A percentile compares a stretch with the other conserved stretches of the same genome.
Conservation (phyloP, 2,113 vertebrate species). For the Connochaetes taurinus region DNA sequence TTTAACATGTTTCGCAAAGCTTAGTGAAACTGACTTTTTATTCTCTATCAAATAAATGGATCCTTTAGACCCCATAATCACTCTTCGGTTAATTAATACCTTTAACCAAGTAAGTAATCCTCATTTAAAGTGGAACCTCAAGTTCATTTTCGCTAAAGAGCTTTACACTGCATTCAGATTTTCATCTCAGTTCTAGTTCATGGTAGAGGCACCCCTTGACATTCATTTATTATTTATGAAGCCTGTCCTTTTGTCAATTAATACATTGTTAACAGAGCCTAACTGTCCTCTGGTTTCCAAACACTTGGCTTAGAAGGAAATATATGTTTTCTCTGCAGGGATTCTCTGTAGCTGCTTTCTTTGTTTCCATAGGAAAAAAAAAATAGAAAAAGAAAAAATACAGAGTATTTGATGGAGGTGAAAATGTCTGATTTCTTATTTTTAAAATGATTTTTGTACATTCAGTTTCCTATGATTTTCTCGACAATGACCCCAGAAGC, state of each 20-base stretch:
- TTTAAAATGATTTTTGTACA: background rate
- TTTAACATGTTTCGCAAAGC: background rate
- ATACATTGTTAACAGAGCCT: background rate
- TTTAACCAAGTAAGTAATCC: constrained; percentile 21
- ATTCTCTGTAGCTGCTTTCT: background rate
- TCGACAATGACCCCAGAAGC: background rate
- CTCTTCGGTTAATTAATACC: constrained; percentile 29
- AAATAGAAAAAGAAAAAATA: background rate
- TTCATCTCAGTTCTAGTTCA: background rate
- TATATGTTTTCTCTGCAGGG: background rate
- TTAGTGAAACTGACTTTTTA: background rate
- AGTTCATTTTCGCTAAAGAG: constrained; percentile 21
- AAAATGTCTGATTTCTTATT: background rate
- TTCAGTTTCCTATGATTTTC: background rate
- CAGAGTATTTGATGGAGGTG: background rate
- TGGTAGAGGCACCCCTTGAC: constrained; percentile 22
- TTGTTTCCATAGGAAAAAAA: constrained; percentile 17
- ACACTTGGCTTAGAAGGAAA: background rate
- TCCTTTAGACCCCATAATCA: background rate
- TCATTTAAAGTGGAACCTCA: background rate
- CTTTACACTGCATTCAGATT: background rate
- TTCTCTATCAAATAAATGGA: constrained; percentile 12
- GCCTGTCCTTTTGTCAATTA: background rate
- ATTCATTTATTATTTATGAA: background rate
- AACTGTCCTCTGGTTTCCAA: background rate